Base-by-base conservation (phyloP, 2,113 vertebrate genomes). In the Leptobrachium leishanense region DNA sequence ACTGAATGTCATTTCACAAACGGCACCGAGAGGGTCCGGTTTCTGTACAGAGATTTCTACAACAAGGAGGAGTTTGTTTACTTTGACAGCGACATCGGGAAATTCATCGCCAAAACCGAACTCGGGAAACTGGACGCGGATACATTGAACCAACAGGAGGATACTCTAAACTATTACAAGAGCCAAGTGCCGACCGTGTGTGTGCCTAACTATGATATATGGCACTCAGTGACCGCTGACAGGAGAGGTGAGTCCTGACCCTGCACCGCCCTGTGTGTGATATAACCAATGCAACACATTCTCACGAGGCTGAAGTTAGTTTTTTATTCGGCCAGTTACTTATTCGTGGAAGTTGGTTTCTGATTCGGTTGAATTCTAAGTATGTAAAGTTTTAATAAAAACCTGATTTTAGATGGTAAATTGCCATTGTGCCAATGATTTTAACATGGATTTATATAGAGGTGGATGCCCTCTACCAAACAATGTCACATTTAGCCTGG, bases 31-130 rank as follows among this genome's bases (percentile, higher is more conserved):
- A 15, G 11, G 12, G 65, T 63, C 53, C 53, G 7, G 10, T 20
- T 3, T 69, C 6, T 75, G 53, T 0, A n/a, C 1, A 74, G 53
- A 43, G n/a, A 50, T 8, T 8, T 53, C 42, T 43, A 63, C 69
- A 75, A 81, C 39, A 12, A 69, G 43, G 65, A 81, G 72, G 65
- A 63, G 64, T 53, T 41, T 11, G 43, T 68, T 5, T 68, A 69
- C 66, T 75, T 69, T 68, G 79, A 81, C 64, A 68, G 66, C 15
- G 55, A 63, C 59, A 64, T 50, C 15, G 72, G 72, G 7, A 3
- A 46, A 44, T 67, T 8, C 42, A 71, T 68, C 44, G 62, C 84
- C 0, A 50, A 79, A 44, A 82, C 62, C 0, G 11, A 74, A 64
- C 42, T 84, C 54, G 78, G 82, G 13, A 41, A 57, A 6, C 3